phyloP scores from a whole-genome alignment of 2,797 vertebrate genomes.

The Fringilla coelebs region DNA sequence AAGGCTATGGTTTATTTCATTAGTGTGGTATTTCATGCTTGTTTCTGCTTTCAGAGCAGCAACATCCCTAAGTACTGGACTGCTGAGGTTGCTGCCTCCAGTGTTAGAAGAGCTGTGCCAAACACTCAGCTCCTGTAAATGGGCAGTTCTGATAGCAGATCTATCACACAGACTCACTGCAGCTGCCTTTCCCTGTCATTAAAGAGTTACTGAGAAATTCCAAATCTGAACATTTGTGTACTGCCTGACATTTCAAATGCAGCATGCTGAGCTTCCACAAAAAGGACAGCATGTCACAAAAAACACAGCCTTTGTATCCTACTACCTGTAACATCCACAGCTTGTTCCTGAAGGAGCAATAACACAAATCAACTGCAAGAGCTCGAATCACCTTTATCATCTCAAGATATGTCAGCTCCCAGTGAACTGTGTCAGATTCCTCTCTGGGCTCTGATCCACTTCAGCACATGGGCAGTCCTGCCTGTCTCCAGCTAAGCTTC shows the following conservation, averaged over 20 bases:
- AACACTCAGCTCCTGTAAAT: background rate
- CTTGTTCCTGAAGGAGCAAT: background rate
- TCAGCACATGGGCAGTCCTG: background rate
- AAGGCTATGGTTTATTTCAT: background rate
- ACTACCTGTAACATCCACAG: background rate
- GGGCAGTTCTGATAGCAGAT: background rate
- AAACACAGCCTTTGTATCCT: background rate
- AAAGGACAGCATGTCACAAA: background rate
- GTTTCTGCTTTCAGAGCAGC: background rate
- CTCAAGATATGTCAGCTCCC: background rate
- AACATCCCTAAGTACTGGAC: background rate
- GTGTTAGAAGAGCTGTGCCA: background rate
- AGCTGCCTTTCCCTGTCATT: conserved; percentile 4
- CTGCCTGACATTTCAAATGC: background rate
- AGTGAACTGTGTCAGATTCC: background rate
- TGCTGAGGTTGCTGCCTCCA: background rate
- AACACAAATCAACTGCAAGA: background rate
- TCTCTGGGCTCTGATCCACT: conserved; percentile 12
- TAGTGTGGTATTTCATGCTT: background rate
- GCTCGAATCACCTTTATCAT: background rate
- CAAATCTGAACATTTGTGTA: background rate
- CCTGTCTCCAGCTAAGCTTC: conserved; percentile 2
- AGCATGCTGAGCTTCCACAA: background rate
- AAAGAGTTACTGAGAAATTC: conserved; percentile 42
- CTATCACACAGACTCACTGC: background rate